phyloP scores from a whole-genome alignment of 37 sponge, comb jelly and placozoan genomes.

The Diacarnus erythraeanus region DNA sequence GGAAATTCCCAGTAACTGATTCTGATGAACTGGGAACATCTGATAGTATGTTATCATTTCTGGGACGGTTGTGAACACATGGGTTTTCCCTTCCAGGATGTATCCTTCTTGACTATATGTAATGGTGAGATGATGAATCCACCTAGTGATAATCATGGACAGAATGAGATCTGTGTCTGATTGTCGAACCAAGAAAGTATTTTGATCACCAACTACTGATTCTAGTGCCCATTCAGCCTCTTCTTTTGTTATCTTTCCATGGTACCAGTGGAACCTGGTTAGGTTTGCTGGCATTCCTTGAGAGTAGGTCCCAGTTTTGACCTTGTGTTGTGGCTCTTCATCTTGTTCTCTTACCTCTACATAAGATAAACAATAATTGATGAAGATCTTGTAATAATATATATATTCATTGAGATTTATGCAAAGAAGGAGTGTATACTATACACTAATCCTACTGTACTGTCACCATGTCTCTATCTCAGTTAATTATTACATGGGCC shows the following conservation, averaged over 20 bases:
- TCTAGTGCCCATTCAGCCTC: neutral
- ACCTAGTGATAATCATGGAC: neutral
- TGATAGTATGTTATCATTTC: neutral
- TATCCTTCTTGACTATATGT: neutral
- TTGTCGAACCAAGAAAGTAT: neutral
- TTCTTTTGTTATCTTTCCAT: neutral
- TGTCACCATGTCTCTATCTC: too few relatives aligned
- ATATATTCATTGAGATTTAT: too few relatives aligned
- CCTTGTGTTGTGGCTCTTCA: too few relatives aligned
- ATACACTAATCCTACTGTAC: too few relatives aligned
- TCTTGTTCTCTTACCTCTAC: too few relatives aligned
- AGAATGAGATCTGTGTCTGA: neutral
- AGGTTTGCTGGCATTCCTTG: neutral
- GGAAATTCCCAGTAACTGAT: too few relatives aligned
- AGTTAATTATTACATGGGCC: too few relatives aligned
- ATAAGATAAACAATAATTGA: too few relatives aligned
- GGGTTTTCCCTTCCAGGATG: neutral
- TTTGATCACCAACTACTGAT: neutral
- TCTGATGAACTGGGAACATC: too few relatives aligned
- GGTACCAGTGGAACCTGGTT: neutral
- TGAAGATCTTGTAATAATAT: too few relatives aligned
- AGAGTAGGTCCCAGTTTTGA: neutral
- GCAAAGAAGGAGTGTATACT: too few relatives aligned
- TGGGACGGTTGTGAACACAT: neutral
- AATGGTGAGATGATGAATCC: neutral